Evolutionary conservation across 2,113 vertebrate species (phyloP).

Genomic region (Pseudorasbora parva): DNA sequence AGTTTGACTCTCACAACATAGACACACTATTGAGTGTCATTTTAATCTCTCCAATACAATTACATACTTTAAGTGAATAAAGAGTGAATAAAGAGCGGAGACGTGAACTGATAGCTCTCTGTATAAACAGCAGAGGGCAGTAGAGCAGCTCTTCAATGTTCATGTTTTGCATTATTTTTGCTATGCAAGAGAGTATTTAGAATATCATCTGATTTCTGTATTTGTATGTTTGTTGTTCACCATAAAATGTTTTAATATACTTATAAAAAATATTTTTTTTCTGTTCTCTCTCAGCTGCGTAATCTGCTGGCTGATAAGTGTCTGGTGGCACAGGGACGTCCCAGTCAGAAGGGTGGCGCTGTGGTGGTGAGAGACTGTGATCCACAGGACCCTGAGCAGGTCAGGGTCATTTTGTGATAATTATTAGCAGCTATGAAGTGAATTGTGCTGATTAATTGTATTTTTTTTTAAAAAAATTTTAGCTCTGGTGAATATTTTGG

Average conservation of each 20-base stretch:
- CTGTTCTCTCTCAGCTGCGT: conserved; percentile 74
- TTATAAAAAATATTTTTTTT: too few species aligned
- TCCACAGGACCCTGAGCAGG: conserved; percentile 86
- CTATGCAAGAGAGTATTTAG: neutral
- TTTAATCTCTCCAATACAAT: neutral
- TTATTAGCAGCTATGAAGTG: neutral
- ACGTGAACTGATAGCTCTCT: neutral
- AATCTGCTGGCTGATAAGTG: conserved; percentile 87
- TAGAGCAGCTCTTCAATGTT: conserved; percentile 3
- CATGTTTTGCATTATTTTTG: neutral
- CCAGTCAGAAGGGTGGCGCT: conserved; percentile 90
- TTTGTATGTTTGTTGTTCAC: neutral
- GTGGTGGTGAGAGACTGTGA: conserved; percentile 87
- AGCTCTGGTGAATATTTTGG: neutral
- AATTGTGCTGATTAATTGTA: neutral
- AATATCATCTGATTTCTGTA: neutral
- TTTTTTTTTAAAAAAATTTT: neutral
- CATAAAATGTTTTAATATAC: too few species aligned
- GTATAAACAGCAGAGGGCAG: conserved; percentile 25
- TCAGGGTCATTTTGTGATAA: conserved; percentile 56
- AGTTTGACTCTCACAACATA: neutral
- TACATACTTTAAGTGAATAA: neutral
- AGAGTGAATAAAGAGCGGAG: neutral
- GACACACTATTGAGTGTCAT: neutral
- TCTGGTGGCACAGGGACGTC: conserved; percentile 88